Conservation (phyloP, 2,797 vertebrate genomes). For the Champsocephalus esox region DNA sequence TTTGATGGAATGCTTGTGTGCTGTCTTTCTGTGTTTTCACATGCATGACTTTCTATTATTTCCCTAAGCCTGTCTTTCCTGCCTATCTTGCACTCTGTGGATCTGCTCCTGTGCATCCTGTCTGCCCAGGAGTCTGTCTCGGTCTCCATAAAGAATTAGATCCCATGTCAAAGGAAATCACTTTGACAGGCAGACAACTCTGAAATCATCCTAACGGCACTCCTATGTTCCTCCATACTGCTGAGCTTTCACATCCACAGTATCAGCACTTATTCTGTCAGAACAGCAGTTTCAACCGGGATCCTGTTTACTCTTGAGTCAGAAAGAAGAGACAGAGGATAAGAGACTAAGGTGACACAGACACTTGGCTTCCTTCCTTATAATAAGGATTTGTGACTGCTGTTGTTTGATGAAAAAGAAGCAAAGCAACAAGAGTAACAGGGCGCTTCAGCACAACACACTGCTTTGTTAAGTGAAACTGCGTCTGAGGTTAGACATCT, state of each 20-base stretch:
- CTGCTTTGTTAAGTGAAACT: constrained; percentile 39
- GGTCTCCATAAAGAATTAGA: constrained; percentile 36
- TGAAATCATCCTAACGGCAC: constrained; percentile 33
- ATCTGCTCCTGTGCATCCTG: not conserved
- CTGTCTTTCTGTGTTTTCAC: constrained; percentile 37
- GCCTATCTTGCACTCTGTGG: constrained; percentile 1
- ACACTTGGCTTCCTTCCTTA: too few species aligned
- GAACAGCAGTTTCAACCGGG: constrained; percentile 43
- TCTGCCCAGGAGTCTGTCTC: constrained; percentile 7
- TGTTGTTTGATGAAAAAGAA: constrained; percentile 34
- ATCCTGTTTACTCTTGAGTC: constrained; percentile 37
- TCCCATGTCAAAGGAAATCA: constrained; percentile 39
- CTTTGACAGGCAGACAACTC: constrained; percentile 38
- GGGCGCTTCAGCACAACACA: constrained; percentile 18
- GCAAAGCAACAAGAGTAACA: constrained; percentile 22
- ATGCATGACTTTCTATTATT: constrained; percentile 12
- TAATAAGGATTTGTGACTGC: constrained; percentile 5
- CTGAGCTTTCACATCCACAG: constrained; percentile 60
- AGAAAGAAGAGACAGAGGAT: constrained; percentile 20
- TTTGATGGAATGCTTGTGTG: constrained; percentile 49
- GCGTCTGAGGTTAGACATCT: constrained; percentile 19
- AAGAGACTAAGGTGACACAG: constrained; percentile 1
- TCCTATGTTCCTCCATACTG: constrained; percentile 12
- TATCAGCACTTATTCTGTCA: constrained; percentile 64
- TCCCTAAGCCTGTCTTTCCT: not conserved